These are phyloP conservation scores for Epicauta chinensis DNA, from an alignment of 1,140 invertebrate species.

Conservation along the genomic window DNA sequence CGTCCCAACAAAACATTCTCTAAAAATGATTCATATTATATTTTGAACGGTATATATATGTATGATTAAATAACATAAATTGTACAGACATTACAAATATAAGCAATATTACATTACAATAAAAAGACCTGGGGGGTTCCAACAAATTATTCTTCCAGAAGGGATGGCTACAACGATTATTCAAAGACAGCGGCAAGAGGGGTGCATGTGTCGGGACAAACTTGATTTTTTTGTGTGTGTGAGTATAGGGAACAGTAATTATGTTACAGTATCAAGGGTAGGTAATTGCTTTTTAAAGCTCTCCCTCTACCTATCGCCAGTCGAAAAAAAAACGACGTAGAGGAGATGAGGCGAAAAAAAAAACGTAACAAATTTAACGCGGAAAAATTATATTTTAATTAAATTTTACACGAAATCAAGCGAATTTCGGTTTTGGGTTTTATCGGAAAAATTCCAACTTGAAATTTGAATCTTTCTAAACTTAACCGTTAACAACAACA, in stretches of 20 bases:
- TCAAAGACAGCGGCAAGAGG: neutral
- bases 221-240: conserved; percentile 12
- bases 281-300: conserved; percentile 17
- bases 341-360: neutral
- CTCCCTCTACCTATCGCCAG: neutral
- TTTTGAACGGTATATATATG: neutral
- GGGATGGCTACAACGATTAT: conserved; percentile 12
- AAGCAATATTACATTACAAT: conserved; percentile 17
- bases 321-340: no score
- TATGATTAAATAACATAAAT: conserved; percentile 19
- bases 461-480: no score
- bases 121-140: neutral
- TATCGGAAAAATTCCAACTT: no score
- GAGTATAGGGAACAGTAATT: conserved; percentile 14
- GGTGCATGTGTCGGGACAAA: conserved; percentile 4
- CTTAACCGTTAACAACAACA: neutral
- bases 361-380: conserved; percentile 12
- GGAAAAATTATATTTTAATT: conserved; percentile 13
- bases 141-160: conserved; percentile 7
- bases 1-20: conserved; percentile 9
- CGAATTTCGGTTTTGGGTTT: no score
- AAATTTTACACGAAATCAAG: conserved; percentile 12
- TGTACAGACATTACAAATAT: conserved; percentile 11
- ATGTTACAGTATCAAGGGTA: conserved; percentile 14
- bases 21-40: conserved; percentile 8